Percentiles rank a stretch among this genome's conserved stretches.
Conservation (phyloP, 2,888 invertebrate species). For the Plebejus anna region DNA sequence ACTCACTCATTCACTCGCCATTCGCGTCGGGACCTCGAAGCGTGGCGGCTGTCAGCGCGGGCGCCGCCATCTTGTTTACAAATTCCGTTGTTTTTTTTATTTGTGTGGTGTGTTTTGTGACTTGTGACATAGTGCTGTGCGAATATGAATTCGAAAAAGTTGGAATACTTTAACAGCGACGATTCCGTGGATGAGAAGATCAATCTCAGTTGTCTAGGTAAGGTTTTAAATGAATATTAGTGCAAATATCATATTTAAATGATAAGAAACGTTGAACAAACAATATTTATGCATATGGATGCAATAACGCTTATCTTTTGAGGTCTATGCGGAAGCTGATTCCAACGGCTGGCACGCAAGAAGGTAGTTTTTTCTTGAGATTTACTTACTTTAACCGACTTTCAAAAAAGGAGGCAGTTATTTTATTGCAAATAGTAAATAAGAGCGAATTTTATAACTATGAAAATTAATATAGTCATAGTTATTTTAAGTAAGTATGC, state of each 20-base stretch:
- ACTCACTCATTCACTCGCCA: constrained; percentile 43
- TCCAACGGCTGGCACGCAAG: background rate
- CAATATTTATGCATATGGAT: constrained; percentile 9
- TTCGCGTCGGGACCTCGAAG: constrained; percentile 63
- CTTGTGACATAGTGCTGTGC: constrained; percentile 58
- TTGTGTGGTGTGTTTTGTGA: constrained; percentile 51
- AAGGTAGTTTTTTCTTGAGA: background rate
- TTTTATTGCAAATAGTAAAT: background rate
- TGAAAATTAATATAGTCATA: background rate
- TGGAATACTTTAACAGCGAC: constrained; percentile 71
- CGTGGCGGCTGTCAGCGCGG: constrained; percentile 56
- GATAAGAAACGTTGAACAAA: background rate
- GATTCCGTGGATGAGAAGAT: constrained; percentile 72
- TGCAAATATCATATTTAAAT: background rate
- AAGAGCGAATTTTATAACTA: background rate
- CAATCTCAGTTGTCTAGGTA: constrained; percentile 77
- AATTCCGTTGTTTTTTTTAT: constrained; percentile 42
- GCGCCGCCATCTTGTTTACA: constrained; percentile 56
- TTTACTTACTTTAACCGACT: background rate
- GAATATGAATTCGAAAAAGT: constrained; percentile 75
- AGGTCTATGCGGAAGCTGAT: background rate
- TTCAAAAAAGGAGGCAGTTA: background rate
- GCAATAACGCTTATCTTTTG: background rate
- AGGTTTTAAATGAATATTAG: constrained; percentile 36
- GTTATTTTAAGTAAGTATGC: background rate